Conservation (phyloP, 1,140 invertebrate genomes). For the Lepidurus apus region DNA sequence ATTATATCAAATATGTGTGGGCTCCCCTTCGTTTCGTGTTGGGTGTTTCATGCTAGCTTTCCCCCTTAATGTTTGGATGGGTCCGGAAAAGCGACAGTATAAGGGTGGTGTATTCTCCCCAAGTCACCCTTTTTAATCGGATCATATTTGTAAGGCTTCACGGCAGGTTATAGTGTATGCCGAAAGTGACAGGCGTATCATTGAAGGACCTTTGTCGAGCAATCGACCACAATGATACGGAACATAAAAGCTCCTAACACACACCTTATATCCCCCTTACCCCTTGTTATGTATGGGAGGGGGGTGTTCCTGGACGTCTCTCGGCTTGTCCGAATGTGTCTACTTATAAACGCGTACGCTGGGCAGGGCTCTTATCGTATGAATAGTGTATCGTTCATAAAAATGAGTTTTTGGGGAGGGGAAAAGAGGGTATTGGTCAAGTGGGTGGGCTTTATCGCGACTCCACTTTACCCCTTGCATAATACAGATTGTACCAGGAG, state of each 20-base stretch:
- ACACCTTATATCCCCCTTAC: neutral
- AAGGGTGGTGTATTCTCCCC: neutral
- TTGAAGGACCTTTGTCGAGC: neutral
- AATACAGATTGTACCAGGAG: neutral
- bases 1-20: neutral
- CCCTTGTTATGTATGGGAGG: neutral
- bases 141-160: slow-evolving; percentile 22
- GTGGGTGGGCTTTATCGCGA: neutral
- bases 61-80: neutral
- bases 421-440: neutral
- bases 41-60: no score
- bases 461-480: neutral
- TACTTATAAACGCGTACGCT: neutral
- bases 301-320: no score
- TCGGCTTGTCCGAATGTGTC: neutral
- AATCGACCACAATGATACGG: slow-evolving; percentile 15
- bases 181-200: slow-evolving; percentile 9
- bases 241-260: slow-evolving; percentile 2
- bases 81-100: no score
- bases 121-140: slow-evolving; percentile 17
- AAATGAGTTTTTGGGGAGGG: neutral
- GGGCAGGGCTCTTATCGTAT: neutral
- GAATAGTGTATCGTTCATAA: slow-evolving; percentile 7
- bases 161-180: neutral
- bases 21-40: neutral